A percentile compares a stretch with the other conserved stretches of the same genome.
phyloP scores from a whole-genome alignment of 2,797 vertebrate genomes.

The Neoniphon sammara region DNA sequence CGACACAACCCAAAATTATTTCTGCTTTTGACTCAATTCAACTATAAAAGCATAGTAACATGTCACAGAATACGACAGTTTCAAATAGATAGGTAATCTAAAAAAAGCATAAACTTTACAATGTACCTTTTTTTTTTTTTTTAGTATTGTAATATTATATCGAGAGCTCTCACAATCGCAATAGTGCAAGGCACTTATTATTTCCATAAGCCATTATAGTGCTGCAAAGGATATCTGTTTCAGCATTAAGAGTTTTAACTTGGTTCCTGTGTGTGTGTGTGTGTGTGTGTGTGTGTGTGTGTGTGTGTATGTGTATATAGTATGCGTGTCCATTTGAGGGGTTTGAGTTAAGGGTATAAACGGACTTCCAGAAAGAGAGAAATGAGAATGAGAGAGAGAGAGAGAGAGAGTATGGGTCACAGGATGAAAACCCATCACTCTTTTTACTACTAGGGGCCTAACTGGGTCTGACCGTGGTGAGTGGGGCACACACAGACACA shows the following conservation, averaged over 20 bases:
- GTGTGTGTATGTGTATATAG: slow-evolving; percentile 12
- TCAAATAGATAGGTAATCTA: neutral
- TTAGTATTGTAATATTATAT: neutral
- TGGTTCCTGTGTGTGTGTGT: slow-evolving; percentile 44
- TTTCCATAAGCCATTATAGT: slow-evolving; percentile 54
- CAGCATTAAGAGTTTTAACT: slow-evolving; percentile 53
- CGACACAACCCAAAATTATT: no score
- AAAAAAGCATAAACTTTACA: no score
- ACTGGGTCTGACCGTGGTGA: slow-evolving; percentile 17
- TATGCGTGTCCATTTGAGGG: slow-evolving; percentile 49
- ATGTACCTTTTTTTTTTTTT: no score
- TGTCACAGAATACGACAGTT: neutral
- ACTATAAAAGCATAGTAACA: neutral
- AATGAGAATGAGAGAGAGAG: slow-evolving; percentile 40
- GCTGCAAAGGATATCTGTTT: slow-evolving; percentile 69
- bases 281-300: slow-evolving; percentile 17
- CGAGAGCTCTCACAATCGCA: slow-evolving; percentile 12
- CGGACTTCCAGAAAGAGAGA: slow-evolving; percentile 58
- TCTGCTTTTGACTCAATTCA: no score
- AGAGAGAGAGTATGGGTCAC: slow-evolving; percentile 32
- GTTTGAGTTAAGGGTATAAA: slow-evolving; percentile 50
- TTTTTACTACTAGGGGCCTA: slow-evolving; percentile 55
- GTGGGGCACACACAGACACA: neutral
- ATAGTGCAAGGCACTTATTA: slow-evolving; percentile 29
- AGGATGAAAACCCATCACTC: slow-evolving; percentile 75